Conservation (phyloP, 2,888 invertebrate species). For the Balanococcus diminutus region DNA sequence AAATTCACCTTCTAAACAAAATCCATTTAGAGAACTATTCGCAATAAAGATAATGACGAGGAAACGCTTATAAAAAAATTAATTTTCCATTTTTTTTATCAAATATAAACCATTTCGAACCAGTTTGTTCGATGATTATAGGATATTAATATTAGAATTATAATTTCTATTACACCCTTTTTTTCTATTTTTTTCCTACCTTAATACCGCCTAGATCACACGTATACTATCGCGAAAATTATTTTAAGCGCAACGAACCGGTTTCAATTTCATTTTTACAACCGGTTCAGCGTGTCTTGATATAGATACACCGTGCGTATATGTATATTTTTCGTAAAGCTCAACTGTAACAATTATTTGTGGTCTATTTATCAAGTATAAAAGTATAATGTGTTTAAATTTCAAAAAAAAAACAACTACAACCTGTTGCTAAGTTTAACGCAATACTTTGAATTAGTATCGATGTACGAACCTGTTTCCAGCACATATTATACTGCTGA, state of each 20-base stretch:
- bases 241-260: constrained; percentile 23
- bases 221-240: constrained; percentile 1
- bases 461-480: neutral
- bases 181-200: neutral
- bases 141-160: constrained; percentile 13
- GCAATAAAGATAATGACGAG: neutral
- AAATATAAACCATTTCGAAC: neutral
- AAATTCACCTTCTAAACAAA: neutral
- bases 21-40: neutral
- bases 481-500: too few species aligned
- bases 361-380: neutral
- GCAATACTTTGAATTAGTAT: neutral
- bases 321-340: neutral
- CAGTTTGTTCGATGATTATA: constrained; percentile 3
- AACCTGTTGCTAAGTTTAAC: neutral
- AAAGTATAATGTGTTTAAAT: neutral
- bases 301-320: neutral
- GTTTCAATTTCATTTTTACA: constrained; percentile 12
- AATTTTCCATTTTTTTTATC: neutral
- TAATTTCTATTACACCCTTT: constrained; percentile 25
- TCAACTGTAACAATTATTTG: neutral
- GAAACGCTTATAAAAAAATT: neutral
- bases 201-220: neutral
- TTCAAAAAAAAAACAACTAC: neutral
- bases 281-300: constrained; percentile 17